phyloP scores from a whole-genome alignment of 2,888 invertebrate species.

The Himalopsyche tibetana region DNA sequence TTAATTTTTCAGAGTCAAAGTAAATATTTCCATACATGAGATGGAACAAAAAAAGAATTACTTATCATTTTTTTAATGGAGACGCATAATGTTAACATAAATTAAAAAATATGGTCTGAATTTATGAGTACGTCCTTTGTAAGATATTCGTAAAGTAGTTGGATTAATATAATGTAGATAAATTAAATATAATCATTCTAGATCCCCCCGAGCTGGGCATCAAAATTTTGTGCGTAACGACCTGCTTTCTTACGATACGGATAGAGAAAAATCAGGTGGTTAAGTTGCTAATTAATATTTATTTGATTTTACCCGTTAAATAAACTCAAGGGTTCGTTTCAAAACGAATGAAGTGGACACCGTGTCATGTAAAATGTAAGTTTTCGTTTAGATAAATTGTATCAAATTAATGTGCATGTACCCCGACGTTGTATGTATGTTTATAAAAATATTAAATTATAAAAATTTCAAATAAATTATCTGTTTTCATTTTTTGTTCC shows the following conservation, averaged over 20 bases:
- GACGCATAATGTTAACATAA: neutral
- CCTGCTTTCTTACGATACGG: neutral
- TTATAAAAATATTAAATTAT: conserved; percentile 42
- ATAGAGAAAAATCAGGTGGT: neutral
- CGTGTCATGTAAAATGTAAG: conserved; percentile 3
- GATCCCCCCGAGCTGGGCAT: neutral
- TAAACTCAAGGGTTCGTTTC: neutral
- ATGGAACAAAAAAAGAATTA: neutral
- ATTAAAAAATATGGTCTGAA: conserved; percentile 26
- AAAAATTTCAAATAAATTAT: conserved; percentile 28
- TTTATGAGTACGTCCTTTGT: conserved; percentile 25
- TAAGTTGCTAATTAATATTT: neutral
- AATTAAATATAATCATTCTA: conserved; percentile 1
- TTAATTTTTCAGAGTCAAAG: conserved; percentile 3
- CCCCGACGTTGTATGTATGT: conserved; percentile 43
- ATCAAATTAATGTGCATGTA: conserved; percentile 43
- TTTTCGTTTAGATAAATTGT: conserved; percentile 27
- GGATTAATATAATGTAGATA: conserved; percentile 3
- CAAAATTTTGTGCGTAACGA: neutral
- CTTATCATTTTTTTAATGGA: neutral
- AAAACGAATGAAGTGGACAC: neutral
- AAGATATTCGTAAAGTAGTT: conserved; percentile 27
- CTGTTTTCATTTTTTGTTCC: conserved; percentile 8
- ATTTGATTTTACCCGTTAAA: neutral
- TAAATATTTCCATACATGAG: neutral